Evolutionary conservation across 2,888 invertebrate genomes (phyloP).

Genomic region (Serripes groenlandicus): DNA sequence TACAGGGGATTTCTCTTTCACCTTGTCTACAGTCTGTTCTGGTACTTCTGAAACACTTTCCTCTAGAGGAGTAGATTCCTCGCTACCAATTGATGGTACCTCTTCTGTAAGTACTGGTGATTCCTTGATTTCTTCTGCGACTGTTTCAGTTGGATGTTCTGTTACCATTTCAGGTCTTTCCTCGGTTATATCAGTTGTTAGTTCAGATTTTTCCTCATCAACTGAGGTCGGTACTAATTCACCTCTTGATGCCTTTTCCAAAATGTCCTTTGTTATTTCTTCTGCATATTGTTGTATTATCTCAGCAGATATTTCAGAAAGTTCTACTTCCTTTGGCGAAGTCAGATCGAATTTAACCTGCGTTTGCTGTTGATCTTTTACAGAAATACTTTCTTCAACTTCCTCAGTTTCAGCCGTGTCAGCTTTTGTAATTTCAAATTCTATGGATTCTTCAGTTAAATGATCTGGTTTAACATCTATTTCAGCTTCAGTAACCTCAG

Average conservation of each 20-base stretch:
- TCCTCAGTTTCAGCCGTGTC: background rate
- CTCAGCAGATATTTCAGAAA: slow-evolving; percentile 50
- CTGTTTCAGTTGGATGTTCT: slow-evolving; percentile 28
- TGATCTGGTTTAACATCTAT: slow-evolving; percentile 29
- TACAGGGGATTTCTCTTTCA: background rate
- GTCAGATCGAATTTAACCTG: no score
- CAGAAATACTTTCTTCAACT: background rate
- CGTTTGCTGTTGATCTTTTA: background rate
- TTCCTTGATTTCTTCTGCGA: slow-evolving; percentile 21
- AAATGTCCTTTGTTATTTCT: slow-evolving; percentile 68
- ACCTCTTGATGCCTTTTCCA: slow-evolving; percentile 56
- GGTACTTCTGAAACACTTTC: slow-evolving; percentile 29
- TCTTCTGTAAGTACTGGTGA: slow-evolving; percentile 33
- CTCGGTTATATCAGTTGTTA: slow-evolving; percentile 43
- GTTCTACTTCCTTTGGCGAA: slow-evolving; percentile 28
- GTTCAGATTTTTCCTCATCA: slow-evolving; percentile 57
- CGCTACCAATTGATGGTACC: background rate
- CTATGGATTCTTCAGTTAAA: slow-evolving; percentile 21
- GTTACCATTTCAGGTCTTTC: background rate
- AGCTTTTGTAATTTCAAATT: slow-evolving; percentile 6
- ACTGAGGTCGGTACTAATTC: slow-evolving; percentile 45
- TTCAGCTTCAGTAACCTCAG: background rate
- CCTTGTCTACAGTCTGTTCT: slow-evolving; percentile 20
- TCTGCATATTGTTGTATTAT: slow-evolving; percentile 61
- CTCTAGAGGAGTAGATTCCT: no score